Evolutionary conservation across 2,888 invertebrate genomes (phyloP).

Genomic region (Alsophila aescularia): DNA sequence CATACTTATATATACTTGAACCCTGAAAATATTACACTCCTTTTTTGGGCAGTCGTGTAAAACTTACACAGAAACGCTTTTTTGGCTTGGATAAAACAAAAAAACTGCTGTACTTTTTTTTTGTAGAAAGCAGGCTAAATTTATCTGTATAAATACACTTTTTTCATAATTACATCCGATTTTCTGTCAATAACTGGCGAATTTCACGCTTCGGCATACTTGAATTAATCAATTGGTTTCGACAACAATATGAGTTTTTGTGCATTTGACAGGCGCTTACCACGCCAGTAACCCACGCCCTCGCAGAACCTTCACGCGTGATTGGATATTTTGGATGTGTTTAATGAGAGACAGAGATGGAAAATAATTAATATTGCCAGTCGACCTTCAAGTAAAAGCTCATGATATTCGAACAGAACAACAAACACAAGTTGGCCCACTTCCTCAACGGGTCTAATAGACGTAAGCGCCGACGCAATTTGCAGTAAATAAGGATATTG

Average conservation of each 20-base stretch:
- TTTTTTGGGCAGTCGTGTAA: no score
- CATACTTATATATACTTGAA: no score
- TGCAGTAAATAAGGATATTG: conserved; percentile 83
- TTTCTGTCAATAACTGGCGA: not conserved
- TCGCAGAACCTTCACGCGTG: not conserved
- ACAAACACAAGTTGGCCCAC: conserved; percentile 19
- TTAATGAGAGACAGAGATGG: not conserved
- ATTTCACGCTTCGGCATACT: no score
- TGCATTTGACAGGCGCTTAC: not conserved
- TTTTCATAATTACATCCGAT: not conserved
- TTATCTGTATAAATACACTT: no score
- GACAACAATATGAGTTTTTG: not conserved
- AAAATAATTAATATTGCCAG: no score
- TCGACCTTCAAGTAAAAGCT: conserved; percentile 14
- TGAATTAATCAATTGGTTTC: no score
- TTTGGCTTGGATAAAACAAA: no score
- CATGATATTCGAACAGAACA: conserved; percentile 16
- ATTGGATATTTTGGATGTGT: not conserved
- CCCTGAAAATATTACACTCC: no score
- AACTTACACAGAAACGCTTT: no score
- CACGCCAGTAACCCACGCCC: not conserved
- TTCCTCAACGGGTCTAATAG: conserved; percentile 41
- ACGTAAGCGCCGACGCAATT: conserved; percentile 66
- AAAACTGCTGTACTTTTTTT: no score
- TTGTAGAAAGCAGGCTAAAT: no score